phyloP scores from a whole-genome alignment of 1,140 invertebrate genomes.

The Tyrophagus putrescentiae region DNA sequence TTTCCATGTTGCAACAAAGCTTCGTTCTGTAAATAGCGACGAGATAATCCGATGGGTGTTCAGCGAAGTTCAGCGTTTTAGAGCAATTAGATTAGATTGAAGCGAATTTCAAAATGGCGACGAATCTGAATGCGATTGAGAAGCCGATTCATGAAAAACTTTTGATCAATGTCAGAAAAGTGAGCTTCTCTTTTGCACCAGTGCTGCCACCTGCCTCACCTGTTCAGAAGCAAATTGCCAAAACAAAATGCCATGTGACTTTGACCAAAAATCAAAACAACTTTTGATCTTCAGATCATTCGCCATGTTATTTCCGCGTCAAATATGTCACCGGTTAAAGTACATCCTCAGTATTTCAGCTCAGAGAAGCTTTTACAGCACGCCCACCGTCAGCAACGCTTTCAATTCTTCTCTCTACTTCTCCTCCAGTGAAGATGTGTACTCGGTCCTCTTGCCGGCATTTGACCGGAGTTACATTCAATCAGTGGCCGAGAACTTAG shows the following conservation, averaged over 20 bases:
- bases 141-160: background rate
- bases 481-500: background rate
- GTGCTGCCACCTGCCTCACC: background rate
- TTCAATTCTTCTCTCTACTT: constrained; percentile 12
- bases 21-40: too few relatives aligned
- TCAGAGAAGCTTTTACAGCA: background rate
- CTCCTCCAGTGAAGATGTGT: constrained; percentile 2
- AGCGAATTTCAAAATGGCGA: too few relatives aligned
- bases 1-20: too few relatives aligned
- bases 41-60: too few relatives aligned
- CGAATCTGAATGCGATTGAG: background rate
- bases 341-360: background rate
- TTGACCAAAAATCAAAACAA: background rate
- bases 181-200: background rate
- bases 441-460: background rate
- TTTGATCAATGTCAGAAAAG: too few relatives aligned
- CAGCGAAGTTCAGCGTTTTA: too few relatives aligned
- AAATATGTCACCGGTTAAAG: background rate
- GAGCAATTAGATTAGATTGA: too few relatives aligned
- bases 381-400: background rate
- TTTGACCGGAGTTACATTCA: background rate
- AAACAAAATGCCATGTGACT: background rate
- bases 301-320: background rate
- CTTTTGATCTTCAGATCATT: background rate
- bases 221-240: background rate